A percentile compares a stretch with the other conserved stretches of the same genome.
phyloP scores from a whole-genome alignment of 2,113 vertebrate species.

The Egretta garzetta region DNA sequence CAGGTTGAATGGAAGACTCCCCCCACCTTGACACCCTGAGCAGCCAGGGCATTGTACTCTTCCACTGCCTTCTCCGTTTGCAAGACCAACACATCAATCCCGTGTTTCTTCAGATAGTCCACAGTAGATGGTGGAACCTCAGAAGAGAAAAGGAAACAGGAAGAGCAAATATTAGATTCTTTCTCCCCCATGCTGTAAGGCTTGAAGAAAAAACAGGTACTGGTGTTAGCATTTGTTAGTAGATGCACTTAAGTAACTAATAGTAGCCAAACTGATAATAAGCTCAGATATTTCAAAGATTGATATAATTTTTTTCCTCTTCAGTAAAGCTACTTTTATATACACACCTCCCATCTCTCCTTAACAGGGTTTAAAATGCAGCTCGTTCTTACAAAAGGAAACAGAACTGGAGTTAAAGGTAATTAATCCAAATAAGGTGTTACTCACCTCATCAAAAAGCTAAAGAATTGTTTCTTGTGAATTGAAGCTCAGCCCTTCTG shows the following conservation, averaged over 20 bases:
- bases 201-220: background rate
- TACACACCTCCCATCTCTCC: background rate
- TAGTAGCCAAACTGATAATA: background rate
- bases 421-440: background rate
- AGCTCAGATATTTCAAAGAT: background rate
- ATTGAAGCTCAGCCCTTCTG: background rate
- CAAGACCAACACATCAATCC: constrained; percentile 83
- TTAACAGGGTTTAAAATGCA: background rate
- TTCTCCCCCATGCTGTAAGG: background rate
- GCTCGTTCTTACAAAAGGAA: background rate
- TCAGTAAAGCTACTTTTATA: background rate
- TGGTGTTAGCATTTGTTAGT: background rate
- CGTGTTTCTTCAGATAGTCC: constrained; percentile 84
- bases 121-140: constrained; percentile 88
- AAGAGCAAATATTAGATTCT: background rate
- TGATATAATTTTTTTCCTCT: background rate
- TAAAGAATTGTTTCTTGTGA: background rate
- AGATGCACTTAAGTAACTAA: background rate
- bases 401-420: background rate
- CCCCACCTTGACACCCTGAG: constrained; percentile 85
- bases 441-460: background rate
- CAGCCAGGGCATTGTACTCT: constrained; percentile 88
- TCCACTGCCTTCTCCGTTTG: constrained; percentile 90
- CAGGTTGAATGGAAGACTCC: constrained; percentile 98
- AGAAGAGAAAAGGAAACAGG: background rate